Base-by-base conservation (phyloP, 2,797 vertebrate species). In the Picus viridis region DNA sequence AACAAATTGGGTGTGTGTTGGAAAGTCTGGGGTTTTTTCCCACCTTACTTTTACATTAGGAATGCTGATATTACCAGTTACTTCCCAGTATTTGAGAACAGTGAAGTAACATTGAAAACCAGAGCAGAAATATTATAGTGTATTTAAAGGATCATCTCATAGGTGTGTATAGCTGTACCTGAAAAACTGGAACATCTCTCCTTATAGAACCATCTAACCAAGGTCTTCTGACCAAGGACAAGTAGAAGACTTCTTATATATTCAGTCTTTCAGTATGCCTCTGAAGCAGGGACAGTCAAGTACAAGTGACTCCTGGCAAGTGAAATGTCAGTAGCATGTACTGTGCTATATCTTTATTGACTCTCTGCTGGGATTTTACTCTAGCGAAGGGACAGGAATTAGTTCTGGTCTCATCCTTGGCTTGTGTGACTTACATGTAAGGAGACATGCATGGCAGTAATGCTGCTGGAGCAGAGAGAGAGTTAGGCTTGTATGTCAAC, bases 381-480 rank as follows among this genome's bases (percentile, higher is more conserved):
- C 27, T 53, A 56, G 57, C 63, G 63, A 49, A 69, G 76, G 43
- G 29, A 10, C 29, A 53, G 51, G 70, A 83, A 32, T n/a, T 71
- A 51, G 2, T 22, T 36, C 82, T 74, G 72, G 12, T 73, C 24
- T 34, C 23, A 59, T 65, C 62, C 70, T n/a, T 43, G 34, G 29
- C 39, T 86, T 54, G 47, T 0, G 1, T 36, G 34, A 4, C 7
- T 43, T 63, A 1, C 0, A 0, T 16, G 22, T 32, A 39, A 88
- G 75, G 45, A 81, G 62, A 6, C 11, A 9, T 3, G 16, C 45
- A 27, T 57, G 32, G 24, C 22, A 53, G 39, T 56, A 29, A 24
- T 22, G 39, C 39, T 74, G 61, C 17, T 1, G 9, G 32, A 22
- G 36, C 2, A 41, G 23, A 34, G 17, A 61, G 26, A 24, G 3